A percentile compares a stretch with the other conserved stretches of the same genome.
Evolutionary conservation across 2,113 vertebrate genomes (phyloP).

Genomic region (Carlito syrichta): DNA sequence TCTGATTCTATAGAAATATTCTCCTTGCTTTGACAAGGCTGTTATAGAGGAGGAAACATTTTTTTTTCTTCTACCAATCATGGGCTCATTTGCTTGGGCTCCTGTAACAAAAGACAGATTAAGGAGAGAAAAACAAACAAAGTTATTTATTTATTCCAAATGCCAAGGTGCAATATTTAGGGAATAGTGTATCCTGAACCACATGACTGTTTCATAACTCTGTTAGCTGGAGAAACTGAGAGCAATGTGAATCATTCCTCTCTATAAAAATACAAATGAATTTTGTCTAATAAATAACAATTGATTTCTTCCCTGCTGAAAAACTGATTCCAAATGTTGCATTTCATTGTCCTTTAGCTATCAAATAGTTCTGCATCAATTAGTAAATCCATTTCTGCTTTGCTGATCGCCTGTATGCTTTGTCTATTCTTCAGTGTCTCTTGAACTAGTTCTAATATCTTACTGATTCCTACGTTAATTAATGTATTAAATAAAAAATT

Average conservation of each 20-base stretch:
- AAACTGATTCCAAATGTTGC: not conserved
- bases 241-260: not conserved
- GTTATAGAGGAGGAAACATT: not conserved
- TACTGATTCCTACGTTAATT: not conserved
- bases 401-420: not conserved
- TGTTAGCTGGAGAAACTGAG: not conserved
- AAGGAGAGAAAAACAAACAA: not conserved
- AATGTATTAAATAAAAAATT: not conserved
- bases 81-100: not conserved
- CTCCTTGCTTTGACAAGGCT: not conserved
- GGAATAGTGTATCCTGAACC: not conserved
- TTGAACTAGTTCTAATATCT: slow-evolving; percentile 7
- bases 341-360: not conserved
- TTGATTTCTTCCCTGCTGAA: not conserved
- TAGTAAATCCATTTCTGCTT: not conserved
- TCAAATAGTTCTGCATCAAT: slow-evolving; percentile 1
- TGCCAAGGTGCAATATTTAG: not conserved
- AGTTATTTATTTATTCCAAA: not conserved
- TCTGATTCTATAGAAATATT: not conserved
- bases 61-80: not conserved
- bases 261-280: not conserved
- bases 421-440: not conserved
- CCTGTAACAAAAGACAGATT: not conserved
- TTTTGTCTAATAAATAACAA: not conserved
- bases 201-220: not conserved